Evolutionary conservation across 2,888 invertebrate species (phyloP), one percentile per base, ranked within the genome.

Genomic region (Brenthis hecate): DNA sequence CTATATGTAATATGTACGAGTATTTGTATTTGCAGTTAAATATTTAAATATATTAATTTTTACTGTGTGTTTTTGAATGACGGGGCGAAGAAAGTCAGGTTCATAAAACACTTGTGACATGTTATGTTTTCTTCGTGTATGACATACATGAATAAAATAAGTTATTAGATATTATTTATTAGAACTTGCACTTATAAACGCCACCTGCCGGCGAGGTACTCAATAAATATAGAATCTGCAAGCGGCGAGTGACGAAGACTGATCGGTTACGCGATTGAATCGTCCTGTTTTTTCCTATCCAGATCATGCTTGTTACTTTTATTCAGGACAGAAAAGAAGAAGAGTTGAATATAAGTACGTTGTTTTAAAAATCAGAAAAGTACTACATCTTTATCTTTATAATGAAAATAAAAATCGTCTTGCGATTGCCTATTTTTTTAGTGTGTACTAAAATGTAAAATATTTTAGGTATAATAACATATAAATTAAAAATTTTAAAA

Each of bases 251-350:
- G 86, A 88, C 82, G 85, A 87, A 86, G 85, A 88, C 79, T 80
- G 82, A 89, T 88, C 76, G 85, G 77, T 79, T 81, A 79, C 80
- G 79, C 85, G 86, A 89, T 89, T 88, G 88, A 88, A 87, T 83
- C 83, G 85, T 90, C 80, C 82, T 85, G 82, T 87, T 89, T 88
- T 88, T 85, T 83, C 80, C 65, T 81, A 78, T 76, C 80, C 77
- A 82, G 84, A 83, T 75, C 75, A 82, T 80, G 78, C 75, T 73
- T 79, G 78, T 82, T 80, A 79, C 78, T 75, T 79, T 75, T 76
- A 71, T 68, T 79, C 71, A 74, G 73, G 78, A 73, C 16, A 75
- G 0, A 65, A 50, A 16, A 54, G 65, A 19, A 6, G 47, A 80
- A 65, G 85, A 86, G 83, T 77, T 53, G 75, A 11, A 43, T 8